Evolutionary conservation across 2,797 vertebrate species (phyloP), one percentile per base, ranked within the genome.

Genomic region (Gymnoscopelus microlampas): DNA sequence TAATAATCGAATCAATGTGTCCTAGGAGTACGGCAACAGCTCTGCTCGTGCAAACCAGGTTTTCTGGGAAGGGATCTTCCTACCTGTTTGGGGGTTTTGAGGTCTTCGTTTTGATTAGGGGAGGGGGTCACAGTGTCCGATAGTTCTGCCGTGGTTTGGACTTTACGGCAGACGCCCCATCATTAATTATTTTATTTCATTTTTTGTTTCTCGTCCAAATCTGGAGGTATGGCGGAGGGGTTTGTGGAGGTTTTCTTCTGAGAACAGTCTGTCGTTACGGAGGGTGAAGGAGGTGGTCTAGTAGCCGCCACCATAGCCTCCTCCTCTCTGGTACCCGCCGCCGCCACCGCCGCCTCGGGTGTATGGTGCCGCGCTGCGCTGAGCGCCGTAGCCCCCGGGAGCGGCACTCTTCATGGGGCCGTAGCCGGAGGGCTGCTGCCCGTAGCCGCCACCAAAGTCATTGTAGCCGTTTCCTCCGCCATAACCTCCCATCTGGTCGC

Each of bases 391-490:
- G 0, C 49, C 66, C 90, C 88, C 80, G 65, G 86, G 83, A 74
- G 92, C 88, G n/a, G 88, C 88, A 64, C 90, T 95, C 87, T 98
- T 99, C 96, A 98, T 96, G 60, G 97, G 97, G 53, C 97, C 97
- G 54, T 98, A 98, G 4, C 95, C 95, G 44, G 96, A 96, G 53
- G 95, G 93, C 32, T 98, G 97, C 92, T 98, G 97, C 82, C 93
- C 95, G 81, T 98, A 98, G 83, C 93, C 86, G 87, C 93, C 95
- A 85, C 98, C 98, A 88, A 98, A 99, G 74, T 97, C 97, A 19
- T 92, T 93, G 94, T 98, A 98, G 77, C 96, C 95, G 70, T 96
- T 96, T 10, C 95, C 95, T 5, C 96, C 95, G n/a, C 94, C 93
- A 32, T 95, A 95, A 39, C 93, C 91, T 64, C 92, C 90, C 80